Evolutionary conservation across 2,888 invertebrate genomes (phyloP).

Genomic region (Pandemis cinnamomeana): DNA sequence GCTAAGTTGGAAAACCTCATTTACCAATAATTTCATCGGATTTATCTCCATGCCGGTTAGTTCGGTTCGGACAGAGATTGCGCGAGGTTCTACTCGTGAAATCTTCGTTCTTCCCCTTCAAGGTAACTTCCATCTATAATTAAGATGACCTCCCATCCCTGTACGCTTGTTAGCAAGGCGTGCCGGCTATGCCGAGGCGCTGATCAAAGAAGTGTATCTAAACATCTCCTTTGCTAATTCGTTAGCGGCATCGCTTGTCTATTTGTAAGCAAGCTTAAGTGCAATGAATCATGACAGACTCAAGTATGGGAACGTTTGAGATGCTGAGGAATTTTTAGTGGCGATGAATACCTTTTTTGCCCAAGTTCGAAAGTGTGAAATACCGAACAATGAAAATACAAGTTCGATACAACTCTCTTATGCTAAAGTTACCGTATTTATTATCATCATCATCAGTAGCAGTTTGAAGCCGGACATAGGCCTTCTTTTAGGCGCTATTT

Average conservation of each 20-base stretch:
- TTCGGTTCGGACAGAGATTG: no score
- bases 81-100: no score
- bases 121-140: slow-evolving; percentile 6
- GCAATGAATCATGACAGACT: slow-evolving; percentile 41
- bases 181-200: slow-evolving; percentile 72
- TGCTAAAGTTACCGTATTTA: no score
- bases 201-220: slow-evolving; percentile 70
- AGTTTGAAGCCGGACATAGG: no score
- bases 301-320: slow-evolving; percentile 25
- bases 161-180: slow-evolving; percentile 77
- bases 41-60: no score
- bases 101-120: background rate
- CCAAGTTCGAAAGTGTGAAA: background rate
- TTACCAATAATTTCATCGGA: no score
- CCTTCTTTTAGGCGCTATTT: no score
- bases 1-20: no score
- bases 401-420: background rate
- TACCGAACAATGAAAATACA: background rate
- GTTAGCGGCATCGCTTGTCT: slow-evolving; percentile 53
- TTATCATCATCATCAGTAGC: no score
- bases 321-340: slow-evolving; percentile 22
- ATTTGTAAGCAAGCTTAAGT: slow-evolving; percentile 64
- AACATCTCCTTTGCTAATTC: slow-evolving; percentile 50
- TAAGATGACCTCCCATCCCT: slow-evolving; percentile 45
- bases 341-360: background rate